These are phyloP conservation scores for Mylabris phalerata DNA, from an alignment of 1,140 invertebrate species.

Conservation along the genomic window DNA sequence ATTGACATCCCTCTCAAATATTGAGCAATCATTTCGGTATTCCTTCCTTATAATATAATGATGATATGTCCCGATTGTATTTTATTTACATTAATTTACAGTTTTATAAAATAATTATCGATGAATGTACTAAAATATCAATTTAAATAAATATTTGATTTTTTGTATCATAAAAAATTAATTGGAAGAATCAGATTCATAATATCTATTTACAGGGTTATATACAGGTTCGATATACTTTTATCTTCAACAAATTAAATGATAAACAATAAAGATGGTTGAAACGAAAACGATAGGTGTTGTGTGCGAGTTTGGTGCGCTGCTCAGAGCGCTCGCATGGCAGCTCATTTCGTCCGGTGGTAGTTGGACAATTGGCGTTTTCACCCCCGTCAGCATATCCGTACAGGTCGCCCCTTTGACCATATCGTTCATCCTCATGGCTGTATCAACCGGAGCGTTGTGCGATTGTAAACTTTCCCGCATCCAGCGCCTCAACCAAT, in stretches of 20 bases:
- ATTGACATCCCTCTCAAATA: constrained; percentile 17
- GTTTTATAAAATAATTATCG: neutral
- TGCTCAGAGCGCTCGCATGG: constrained; percentile 66
- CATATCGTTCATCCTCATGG: constrained; percentile 45
- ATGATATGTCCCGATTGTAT: neutral
- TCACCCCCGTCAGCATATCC: constrained; percentile 51
- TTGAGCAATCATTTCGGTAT: constrained; percentile 17
- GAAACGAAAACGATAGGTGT: constrained; percentile 33
- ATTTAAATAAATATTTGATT: neutral
- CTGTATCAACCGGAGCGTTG: constrained; percentile 51
- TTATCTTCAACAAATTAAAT: neutral
- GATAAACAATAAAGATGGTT: neutral
- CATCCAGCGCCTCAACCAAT: constrained; percentile 80
- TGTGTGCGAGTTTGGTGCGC: constrained; percentile 32
- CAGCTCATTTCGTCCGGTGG: constrained; percentile 67
- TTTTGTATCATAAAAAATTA: neutral
- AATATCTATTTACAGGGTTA: neutral
- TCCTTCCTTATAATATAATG: neutral
- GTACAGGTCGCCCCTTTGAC: constrained; percentile 56
- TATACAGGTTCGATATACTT: neutral
- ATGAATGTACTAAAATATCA: neutral
- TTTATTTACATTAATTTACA: constrained; percentile 3
- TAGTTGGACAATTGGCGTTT: constrained; percentile 61
- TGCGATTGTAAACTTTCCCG: constrained; percentile 69
- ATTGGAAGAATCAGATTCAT: neutral